Conservation (phyloP, 2,797 vertebrate species). For the Vultur gryphus region DNA sequence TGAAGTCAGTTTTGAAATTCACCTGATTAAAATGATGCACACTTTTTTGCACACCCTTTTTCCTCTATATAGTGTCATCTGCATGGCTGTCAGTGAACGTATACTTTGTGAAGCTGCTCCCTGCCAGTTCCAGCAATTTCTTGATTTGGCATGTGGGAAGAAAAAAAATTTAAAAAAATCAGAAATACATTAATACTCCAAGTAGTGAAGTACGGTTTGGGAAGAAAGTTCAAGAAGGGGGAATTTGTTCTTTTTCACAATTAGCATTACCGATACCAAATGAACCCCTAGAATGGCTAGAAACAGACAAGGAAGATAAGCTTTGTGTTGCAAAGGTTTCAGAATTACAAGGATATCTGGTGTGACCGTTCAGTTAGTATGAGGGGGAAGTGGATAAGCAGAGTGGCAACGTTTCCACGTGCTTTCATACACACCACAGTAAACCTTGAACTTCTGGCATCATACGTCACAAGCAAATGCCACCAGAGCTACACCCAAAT, state of each 20-base stretch:
- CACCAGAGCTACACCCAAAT: background rate
- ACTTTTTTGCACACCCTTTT: background rate
- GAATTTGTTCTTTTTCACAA: background rate
- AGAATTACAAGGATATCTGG: background rate
- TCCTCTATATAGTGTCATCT: background rate
- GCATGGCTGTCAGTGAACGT: background rate
- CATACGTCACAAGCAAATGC: background rate
- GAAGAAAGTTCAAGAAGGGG: background rate
- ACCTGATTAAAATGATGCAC: background rate
- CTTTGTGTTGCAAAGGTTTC: background rate
- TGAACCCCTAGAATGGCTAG: background rate
- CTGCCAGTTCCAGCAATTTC: background rate
- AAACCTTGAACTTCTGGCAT: background rate
- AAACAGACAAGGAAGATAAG: background rate
- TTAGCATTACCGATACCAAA: background rate
- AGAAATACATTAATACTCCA: background rate
- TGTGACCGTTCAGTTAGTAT: accelerated
- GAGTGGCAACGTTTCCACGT: background rate
- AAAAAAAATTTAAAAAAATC: background rate
- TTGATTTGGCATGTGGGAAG: background rate
- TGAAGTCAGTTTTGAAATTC: background rate
- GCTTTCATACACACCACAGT: background rate
- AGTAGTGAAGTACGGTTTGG: background rate
- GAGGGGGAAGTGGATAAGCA: background rate
- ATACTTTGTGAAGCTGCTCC: background rate